Conservation (phyloP, 2,113 vertebrate species). For the Tragelaphus buxtoni region DNA sequence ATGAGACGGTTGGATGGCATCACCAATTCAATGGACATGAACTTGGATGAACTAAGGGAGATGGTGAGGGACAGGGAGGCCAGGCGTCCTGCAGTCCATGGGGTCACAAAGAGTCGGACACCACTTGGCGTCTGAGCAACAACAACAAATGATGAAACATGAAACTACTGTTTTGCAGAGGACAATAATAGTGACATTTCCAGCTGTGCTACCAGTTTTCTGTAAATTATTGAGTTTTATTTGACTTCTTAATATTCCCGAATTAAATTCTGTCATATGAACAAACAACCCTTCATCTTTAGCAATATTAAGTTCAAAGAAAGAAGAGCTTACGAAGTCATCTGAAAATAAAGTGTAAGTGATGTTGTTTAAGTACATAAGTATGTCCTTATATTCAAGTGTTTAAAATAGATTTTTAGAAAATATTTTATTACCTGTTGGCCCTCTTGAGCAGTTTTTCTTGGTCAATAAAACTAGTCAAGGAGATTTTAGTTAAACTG, state of each 20-base stretch:
- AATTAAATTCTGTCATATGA: not conserved
- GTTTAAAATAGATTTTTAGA: not conserved
- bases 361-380: not conserved
- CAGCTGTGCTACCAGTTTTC: not conserved
- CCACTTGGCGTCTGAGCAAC: not conserved
- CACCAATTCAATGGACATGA: too few relatives aligned
- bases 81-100: too few relatives aligned
- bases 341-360: not conserved
- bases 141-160: not conserved
- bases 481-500: not conserved
- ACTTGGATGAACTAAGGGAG: too few relatives aligned
- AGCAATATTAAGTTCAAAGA: not conserved
- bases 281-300: not conserved
- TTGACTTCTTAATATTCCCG: not conserved
- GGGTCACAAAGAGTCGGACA: too few relatives aligned
- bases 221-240: not conserved
- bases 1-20: too few relatives aligned
- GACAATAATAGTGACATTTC: not conserved
- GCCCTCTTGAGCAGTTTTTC: not conserved
- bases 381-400: not conserved
- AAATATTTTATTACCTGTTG: not conserved
- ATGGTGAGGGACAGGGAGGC: too few relatives aligned
- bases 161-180: not conserved
- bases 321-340: not conserved
- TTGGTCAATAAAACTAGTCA: not conserved